These are phyloP conservation scores for Temnothorax longispinosus DNA, from an alignment of 1,140 invertebrate genomes.

Conservation along the genomic window DNA sequence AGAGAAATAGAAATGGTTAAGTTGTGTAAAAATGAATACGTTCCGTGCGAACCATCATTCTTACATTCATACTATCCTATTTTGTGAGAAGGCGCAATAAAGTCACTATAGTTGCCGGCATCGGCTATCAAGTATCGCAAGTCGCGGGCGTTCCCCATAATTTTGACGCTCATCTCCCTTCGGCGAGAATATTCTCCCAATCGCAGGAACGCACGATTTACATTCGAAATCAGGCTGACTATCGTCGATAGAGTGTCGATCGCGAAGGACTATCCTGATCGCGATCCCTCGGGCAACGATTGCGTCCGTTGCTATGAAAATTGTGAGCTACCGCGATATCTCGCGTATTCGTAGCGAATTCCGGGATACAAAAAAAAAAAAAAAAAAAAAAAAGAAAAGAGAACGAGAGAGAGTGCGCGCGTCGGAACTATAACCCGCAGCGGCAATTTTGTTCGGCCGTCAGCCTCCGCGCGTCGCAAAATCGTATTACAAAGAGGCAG, in stretches of 20 bases:
- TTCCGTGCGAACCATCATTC: background rate
- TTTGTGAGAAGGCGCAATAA: conserved; percentile 24
- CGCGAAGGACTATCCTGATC: conserved; percentile 58
- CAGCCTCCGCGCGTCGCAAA: conserved; percentile 48
- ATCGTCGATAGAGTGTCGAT: conserved; percentile 60
- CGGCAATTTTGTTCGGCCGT: conserved; percentile 65
- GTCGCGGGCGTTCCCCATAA: conserved; percentile 37
- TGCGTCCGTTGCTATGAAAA: conserved; percentile 60
- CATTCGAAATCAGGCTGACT: conserved; percentile 64
- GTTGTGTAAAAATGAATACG: background rate
- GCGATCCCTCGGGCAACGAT: conserved; percentile 68
- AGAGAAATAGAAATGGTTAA: background rate
- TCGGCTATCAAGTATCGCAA: conserved; percentile 36
- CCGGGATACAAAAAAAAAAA: conserved; percentile 9
- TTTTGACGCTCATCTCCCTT: conserved; percentile 58
- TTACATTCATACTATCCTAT: conserved; percentile 2
- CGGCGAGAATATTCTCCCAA: conserved; percentile 35
- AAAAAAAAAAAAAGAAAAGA: background rate
- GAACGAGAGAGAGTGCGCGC: conserved; percentile 29
- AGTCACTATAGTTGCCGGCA: conserved; percentile 15
- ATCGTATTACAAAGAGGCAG: conserved; percentile 56
- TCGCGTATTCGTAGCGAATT: conserved; percentile 48
- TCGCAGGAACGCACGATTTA: conserved; percentile 66
- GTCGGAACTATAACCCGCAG: conserved; percentile 66
- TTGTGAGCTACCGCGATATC: conserved; percentile 72